phyloP scores from a whole-genome alignment of 2,797 vertebrate genomes.

The Scleropages formosus region DNA sequence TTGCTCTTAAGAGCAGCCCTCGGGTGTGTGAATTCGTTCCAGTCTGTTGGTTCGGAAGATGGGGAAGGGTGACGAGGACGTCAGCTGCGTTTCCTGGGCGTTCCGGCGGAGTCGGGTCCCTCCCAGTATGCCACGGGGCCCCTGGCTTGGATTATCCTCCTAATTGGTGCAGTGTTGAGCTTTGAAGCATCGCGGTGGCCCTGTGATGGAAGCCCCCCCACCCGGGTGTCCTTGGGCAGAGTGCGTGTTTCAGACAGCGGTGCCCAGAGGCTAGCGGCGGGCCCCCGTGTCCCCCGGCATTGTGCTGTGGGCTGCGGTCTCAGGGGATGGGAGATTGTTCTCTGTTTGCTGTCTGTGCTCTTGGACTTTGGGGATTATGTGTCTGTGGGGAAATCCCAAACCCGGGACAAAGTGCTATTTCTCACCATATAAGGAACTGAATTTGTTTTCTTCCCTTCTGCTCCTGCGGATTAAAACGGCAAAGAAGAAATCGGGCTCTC shows the following conservation, averaged over 20 bases:
- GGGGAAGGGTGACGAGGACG: not conserved
- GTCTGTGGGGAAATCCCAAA: not conserved
- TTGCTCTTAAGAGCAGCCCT: not conserved
- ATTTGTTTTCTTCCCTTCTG: not conserved
- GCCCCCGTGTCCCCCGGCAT: too few relatives aligned
- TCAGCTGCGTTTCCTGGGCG: too few relatives aligned
- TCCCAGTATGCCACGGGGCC: not conserved
- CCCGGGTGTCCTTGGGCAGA: not conserved
- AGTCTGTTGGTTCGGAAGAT: conserved; percentile 8
- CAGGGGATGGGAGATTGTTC: not conserved
- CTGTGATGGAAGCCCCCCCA: not conserved
- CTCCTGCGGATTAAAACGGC: not conserved
- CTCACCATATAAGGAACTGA: conserved; percentile 1
- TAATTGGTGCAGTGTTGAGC: not conserved
- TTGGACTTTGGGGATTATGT: too few relatives aligned
- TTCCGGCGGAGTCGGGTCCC: too few relatives aligned
- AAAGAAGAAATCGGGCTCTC: not conserved
- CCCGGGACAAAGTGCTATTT: not conserved
- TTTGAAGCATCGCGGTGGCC: not conserved
- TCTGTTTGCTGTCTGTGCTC: not conserved
- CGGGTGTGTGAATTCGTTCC: not conserved
- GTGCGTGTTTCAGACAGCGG: not conserved
- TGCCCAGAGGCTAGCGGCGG: not conserved
- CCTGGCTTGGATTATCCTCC: not conserved
- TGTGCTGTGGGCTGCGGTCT: too few relatives aligned